Evolutionary conservation across 53 echinoderm and acorn worm species (phyloP).

Genomic region (Mesocentrotus franciscanus): DNA sequence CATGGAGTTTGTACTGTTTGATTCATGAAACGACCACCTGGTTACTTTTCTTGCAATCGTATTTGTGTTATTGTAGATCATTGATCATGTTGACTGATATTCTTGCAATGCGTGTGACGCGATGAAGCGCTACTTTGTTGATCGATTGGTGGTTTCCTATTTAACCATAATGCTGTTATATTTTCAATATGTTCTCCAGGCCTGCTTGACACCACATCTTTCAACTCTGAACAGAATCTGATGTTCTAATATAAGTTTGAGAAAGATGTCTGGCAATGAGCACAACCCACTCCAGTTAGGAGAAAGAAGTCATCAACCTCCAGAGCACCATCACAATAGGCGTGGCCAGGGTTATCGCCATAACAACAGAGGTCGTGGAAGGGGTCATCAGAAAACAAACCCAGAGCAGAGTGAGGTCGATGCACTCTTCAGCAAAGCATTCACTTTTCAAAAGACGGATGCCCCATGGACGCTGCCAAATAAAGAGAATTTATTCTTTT

Average conservation of each 20-base stretch:
- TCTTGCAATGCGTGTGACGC: too few species aligned
- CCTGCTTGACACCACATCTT: too few species aligned
- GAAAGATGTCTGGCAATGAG: not conserved
- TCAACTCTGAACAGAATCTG: not conserved
- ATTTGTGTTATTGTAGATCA: too few species aligned
- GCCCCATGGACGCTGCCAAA: conserved; percentile 3
- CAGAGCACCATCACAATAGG: not conserved
- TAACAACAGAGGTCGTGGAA: not conserved
- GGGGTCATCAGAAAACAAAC: not conserved
- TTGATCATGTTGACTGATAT: too few species aligned
- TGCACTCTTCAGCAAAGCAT: conserved; percentile 34
- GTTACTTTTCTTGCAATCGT: too few species aligned
- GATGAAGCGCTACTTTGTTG: too few species aligned
- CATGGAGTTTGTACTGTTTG: too few species aligned
- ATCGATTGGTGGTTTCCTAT: too few species aligned
- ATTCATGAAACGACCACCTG: too few species aligned
- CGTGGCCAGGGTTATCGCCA: not conserved
- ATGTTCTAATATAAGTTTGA: not conserved
- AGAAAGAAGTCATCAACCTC: not conserved
- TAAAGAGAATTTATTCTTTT: not conserved
- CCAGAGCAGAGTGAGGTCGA: conserved; percentile 41
- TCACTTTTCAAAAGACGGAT: conserved; percentile 25
- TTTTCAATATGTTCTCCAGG: too few species aligned
- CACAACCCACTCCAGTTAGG: not conserved
- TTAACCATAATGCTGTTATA: too few species aligned